phyloP scores from a whole-genome alignment of 1,140 invertebrate species.

The Ostrea denselamellosa region DNA sequence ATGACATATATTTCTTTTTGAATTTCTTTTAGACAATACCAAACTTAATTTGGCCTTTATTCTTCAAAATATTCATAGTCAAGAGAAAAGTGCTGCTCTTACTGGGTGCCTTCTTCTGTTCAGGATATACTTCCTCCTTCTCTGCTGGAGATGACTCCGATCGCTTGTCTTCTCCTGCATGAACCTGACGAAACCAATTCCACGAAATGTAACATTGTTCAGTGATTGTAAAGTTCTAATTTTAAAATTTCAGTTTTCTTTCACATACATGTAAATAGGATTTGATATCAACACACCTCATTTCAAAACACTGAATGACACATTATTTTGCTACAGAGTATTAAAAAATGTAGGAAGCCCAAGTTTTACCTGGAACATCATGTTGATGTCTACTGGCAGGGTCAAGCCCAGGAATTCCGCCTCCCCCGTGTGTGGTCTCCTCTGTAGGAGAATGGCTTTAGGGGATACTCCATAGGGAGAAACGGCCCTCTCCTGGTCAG shows the following conservation, averaged over 20 bases:
- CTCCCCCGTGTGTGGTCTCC: constrained; percentile 62
- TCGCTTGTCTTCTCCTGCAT: constrained; percentile 74
- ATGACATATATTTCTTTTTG: too few relatives aligned
- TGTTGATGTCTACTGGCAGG: constrained; percentile 77
- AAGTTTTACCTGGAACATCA: constrained; percentile 75
- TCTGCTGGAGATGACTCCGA: constrained; percentile 44
- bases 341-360: too few relatives aligned
- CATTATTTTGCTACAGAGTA: too few relatives aligned
- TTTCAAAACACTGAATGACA: too few relatives aligned
- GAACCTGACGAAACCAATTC: constrained; percentile 62
- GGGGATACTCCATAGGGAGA: constrained; percentile 58
- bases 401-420: constrained; percentile 87
- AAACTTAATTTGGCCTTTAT: too few relatives aligned
- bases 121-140: background rate
- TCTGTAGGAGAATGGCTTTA: constrained; percentile 57
- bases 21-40: too few relatives aligned
- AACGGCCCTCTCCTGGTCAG: constrained; percentile 64
- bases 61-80: too few relatives aligned
- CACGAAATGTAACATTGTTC: too few relatives aligned
- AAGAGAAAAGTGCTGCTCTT: background rate
- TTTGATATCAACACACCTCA: too few relatives aligned
- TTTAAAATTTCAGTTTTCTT: too few relatives aligned
- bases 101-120: constrained; percentile 15
- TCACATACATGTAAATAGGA: too few relatives aligned
- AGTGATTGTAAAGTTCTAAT: too few relatives aligned